Evolutionary conservation across 2,113 vertebrate genomes (phyloP), one percentile per base, ranked within the genome.

Genomic region (Eupsittula cactorum): DNA sequence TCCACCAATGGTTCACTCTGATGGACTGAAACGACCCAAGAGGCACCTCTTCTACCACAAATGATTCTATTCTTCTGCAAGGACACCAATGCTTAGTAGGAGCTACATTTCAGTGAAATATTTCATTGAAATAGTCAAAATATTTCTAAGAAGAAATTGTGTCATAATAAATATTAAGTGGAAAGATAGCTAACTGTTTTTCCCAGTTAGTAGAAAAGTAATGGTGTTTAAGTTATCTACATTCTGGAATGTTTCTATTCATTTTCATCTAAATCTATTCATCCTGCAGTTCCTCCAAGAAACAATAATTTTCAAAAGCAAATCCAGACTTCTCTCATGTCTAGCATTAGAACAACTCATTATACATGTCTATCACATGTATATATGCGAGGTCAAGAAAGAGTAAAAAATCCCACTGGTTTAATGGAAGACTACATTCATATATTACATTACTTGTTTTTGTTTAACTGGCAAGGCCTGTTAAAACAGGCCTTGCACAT

Each of bases 61-160:
- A 60, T 60, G 6, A 88, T 92, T 90, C 41, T 49, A 29, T 86
- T 91, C 91, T 87, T 78, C 86, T 78, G 41, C 29, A 97, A 83
- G 44, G 37, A 52, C 1, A 1, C 62, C 2, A 7, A 41, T 75
- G 71, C 13, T 83, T 52, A 31, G 19, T 74, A 88, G 39, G 24
- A 91, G 14, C 42, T 90, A 20, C 28, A 68, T 16, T 82, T 84
- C 64, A 86, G 13, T 82, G 12, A 65, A 83, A 74, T 31, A 3
- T 86, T 94, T 78, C 47, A 65, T 44, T 44, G 18, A 44, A 44
- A 44, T 44, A 44, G 44, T 44, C 44, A 44, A 44, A 44, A 44
- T 44, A 44, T 73, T 94, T 90, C 81, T 76, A 73, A 88, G 81
- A 84, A 84, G 60, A 92, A 95, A 79, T 57, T 3, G 10, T 75